These are phyloP conservation scores for Pristis pectinata DNA, from an alignment of 2,797 vertebrate genomes.

Conservation along the genomic window DNA sequence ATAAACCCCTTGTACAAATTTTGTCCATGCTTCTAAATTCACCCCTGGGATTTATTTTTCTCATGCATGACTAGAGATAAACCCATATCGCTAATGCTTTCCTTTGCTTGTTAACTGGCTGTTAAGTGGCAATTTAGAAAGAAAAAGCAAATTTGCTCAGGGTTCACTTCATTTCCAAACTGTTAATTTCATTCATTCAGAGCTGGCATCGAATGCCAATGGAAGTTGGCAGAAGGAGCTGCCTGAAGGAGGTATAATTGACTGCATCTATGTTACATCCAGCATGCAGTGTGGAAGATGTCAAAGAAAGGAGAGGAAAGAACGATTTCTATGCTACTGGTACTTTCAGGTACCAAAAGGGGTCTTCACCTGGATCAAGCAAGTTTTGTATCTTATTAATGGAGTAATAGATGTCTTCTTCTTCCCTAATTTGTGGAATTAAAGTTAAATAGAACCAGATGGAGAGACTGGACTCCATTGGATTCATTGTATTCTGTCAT, in stretches of 20 bases:
- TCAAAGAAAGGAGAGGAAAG: not conserved
- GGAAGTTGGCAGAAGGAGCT: not conserved
- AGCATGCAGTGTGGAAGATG: not conserved
- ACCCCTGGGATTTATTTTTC: slow-evolving; percentile 28
- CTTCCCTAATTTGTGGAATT: not conserved
- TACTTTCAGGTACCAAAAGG: not conserved
- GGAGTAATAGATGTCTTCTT: not conserved
- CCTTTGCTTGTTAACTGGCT: not conserved
- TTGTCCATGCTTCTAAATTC: not conserved
- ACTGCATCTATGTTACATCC: not conserved
- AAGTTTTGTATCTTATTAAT: not conserved
- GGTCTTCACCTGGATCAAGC: not conserved
- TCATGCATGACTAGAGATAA: not conserved
- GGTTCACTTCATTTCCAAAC: not conserved
- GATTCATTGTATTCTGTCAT: not conserved
- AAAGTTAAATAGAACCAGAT: not conserved
- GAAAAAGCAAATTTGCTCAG: not conserved
- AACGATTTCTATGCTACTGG: not conserved
- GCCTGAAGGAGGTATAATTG: not conserved
- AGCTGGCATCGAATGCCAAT: not conserved
- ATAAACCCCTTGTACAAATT: not conserved
- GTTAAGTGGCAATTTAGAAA: not conserved
- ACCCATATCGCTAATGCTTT: not conserved
- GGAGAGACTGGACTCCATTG: not conserved
- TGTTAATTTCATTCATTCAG: slow-evolving; percentile 13